A percentile compares a stretch with the other conserved stretches of the same genome.
These are phyloP conservation scores for Platynereis dumerilii DNA, from an alignment of 2,888 invertebrate species.

Conservation along the genomic window DNA sequence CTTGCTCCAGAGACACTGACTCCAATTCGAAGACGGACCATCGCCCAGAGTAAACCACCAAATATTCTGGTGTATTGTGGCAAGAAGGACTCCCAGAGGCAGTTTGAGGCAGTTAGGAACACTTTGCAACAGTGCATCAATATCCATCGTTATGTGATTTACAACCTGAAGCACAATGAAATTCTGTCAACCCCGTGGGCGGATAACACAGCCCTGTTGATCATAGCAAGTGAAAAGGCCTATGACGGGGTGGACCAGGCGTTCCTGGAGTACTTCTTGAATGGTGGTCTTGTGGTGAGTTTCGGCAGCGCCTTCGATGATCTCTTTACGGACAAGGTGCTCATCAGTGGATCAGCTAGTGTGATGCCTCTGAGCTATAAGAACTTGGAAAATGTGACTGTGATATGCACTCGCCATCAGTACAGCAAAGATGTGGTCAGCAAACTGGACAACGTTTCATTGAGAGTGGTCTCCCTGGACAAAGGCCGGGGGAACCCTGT, in stretches of 20 bases:
- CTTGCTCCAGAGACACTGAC: conserved; percentile 31
- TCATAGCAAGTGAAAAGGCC: conserved; percentile 48
- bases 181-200: conserved; percentile 52
- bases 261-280: conserved; percentile 47
- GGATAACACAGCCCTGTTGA: conserved; percentile 52
- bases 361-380: conserved; percentile 42
- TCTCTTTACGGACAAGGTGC: conserved; percentile 25
- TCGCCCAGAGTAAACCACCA: conserved; percentile 50
- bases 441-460: conserved; percentile 22
- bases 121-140: conserved; percentile 49
- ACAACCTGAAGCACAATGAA: conserved; percentile 54
- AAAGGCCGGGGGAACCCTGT: conserved; percentile 25
- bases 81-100: conserved; percentile 48
- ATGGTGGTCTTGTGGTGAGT: conserved; percentile 40
- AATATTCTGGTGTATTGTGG: conserved; percentile 61
- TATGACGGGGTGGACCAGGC: conserved; percentile 43
- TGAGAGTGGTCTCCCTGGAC: conserved; percentile 32
- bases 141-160: conserved; percentile 52
- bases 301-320: conserved; percentile 35
- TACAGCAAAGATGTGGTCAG: conserved; percentile 34
- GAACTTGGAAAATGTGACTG: conserved; percentile 40
- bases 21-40: conserved; percentile 20
- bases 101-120: conserved; percentile 46
- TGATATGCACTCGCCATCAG: conserved; percentile 42
- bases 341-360: conserved; percentile 26